Evolutionary conservation across 2,113 vertebrate genomes (phyloP), one percentile per base, ranked within the genome.

Genomic region (Clarias gariepinus): DNA sequence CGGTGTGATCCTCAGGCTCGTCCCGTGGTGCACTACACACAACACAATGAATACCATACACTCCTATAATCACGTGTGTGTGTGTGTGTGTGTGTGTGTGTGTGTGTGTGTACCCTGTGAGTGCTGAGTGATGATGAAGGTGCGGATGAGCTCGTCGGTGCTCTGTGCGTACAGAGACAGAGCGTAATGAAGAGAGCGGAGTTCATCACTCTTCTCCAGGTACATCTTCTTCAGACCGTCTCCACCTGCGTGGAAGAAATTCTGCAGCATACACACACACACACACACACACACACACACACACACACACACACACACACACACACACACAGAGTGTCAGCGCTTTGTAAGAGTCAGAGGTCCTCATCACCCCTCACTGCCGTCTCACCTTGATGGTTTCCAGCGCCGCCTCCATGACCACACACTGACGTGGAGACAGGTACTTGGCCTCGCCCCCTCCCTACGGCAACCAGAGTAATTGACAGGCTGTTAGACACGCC

Each of bases 201-300:
- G 93, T 74, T 99, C 97, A 0, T 97, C 92, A 87, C 98, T 99
- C 93, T 98, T 99, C 93, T 99, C 98, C 86, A 99, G 93, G 86
- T 98, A 99, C 0, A 95, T 93, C 88, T 97, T 99, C 95, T 99
- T 99, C 92, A 99, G 90, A 10, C 98, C 98, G 0, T 97, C 99
- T 41, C 98, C 98, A 84, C 98, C 98, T 0, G 98, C 98, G 4
- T 99, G 98, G 92, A 99, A 99, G 91, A 98, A 99, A 96, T 97
- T 96, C 98, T 99, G 91, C 19, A 58, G 30, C 71, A 85, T 47
- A 52, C 57, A 85, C 73, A 63, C 28, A 74, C 57, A 73, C 64
- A 52, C 78, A 66, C 30, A 83, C 30, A 33, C 57, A 53, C 28
- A 41, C 64, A 57, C 60, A 82, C n/a, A 52, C 41, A 52, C 68